Conservation (phyloP, 2,797 vertebrate species). For the Neomorphus geoffroyi region DNA sequence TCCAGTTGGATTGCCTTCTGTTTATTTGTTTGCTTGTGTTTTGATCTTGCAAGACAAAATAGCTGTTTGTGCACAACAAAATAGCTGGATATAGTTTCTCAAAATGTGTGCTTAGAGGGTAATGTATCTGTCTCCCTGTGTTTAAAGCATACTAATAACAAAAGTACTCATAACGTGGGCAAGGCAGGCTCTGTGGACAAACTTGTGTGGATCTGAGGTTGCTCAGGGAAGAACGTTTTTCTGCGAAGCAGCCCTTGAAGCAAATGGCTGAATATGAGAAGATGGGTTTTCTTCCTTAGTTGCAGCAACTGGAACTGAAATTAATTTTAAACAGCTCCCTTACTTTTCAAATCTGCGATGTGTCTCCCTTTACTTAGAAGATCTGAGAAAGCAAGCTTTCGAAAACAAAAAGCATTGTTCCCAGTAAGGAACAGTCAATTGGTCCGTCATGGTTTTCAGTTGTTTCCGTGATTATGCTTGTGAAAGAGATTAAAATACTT, state of each 20-base stretch:
- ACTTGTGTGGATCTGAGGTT: accelerated
- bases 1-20: slow-evolving; percentile 31
- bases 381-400: slow-evolving; percentile 38
- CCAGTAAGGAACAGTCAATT: slow-evolving; percentile 28
- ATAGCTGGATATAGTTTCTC: slow-evolving; percentile 11
- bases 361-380: slow-evolving; percentile 21
- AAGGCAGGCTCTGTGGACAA: background rate
- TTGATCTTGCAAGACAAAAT: slow-evolving; percentile 48
- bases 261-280: background rate
- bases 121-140: background rate
- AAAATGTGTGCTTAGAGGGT: background rate
- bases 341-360: slow-evolving; percentile 11
- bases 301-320: slow-evolving; percentile 15
- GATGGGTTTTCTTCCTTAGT: background rate
- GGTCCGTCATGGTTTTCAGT: slow-evolving; percentile 48
- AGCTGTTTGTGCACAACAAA: slow-evolving; percentile 20
- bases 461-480: slow-evolving; percentile 38
- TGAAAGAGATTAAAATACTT: slow-evolving; percentile 66
- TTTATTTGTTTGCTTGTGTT: slow-evolving; percentile 54
- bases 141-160: background rate
- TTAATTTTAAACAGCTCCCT: slow-evolving; percentile 42
- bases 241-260: background rate
- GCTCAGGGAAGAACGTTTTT: accelerated
- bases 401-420: slow-evolving; percentile 60
- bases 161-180: background rate